Evolutionary conservation across 2,888 invertebrate species (phyloP), one percentile per base, ranked within the genome.

Genomic region (Sarcophaga rosellei): DNA sequence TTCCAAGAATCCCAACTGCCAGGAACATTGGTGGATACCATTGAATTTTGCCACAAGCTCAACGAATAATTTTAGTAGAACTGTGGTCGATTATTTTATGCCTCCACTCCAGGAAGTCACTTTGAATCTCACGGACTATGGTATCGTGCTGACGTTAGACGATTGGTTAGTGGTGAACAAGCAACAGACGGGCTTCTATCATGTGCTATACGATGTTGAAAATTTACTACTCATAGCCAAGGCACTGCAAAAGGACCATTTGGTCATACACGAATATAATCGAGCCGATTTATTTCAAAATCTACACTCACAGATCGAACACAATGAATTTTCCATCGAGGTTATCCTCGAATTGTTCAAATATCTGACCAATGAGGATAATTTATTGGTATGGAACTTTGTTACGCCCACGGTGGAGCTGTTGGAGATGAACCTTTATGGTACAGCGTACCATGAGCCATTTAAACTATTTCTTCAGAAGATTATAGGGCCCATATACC

Each of bases 221-320:
- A 96, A 96, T 91, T 96, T 96, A 95, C 90, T 92, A 1, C 93
- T 94, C 0, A 94, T 98, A 5, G 95, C 95, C 12, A 93, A 94
- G 35, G 95, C 91, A 95, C 79, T 94, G 96, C 95, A 95, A 8
- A 94, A 94, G 4, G 94, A 94, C 66, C 96, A 95, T 88, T 93
- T 94, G 88, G 94, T 94, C 45, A 96, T 98, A 78, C 95, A 96
- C 88, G 94, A 95, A 1, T 95, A 96, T 70, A 98, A 98, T 90
- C 94, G 98, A 76, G 97, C 97, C 0, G 97, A 98, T 90, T 94
- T 99, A 70, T 94, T 99, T 15, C 97, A 98, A 88, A 98, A 99
- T 91, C 95, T 96, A 0, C 88, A 85, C 20, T 89, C 74, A 93
- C 94, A 95, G 82, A 91, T 96, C 66, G 95, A 96, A 23, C 94